Evolutionary conservation across 2,888 invertebrate genomes (phyloP), one percentile per base, ranked within the genome.

Genomic region (Lycaena phlaeas): DNA sequence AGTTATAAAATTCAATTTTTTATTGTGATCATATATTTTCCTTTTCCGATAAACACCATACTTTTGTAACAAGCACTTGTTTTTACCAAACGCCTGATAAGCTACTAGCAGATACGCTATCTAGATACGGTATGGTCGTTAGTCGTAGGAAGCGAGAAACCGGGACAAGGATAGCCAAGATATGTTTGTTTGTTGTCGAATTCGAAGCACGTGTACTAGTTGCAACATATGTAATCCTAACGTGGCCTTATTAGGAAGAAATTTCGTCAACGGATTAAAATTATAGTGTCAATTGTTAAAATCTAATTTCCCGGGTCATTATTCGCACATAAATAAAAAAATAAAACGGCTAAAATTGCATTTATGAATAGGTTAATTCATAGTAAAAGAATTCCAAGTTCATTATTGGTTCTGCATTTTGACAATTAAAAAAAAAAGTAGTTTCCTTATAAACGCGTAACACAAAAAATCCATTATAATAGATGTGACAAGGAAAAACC

Each of bases 121-220:
- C 79, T 64, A 65, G 72, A 73, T 77, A 59, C 64, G 61, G 61
- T 62, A n/a, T n/a, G 67, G 65, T 68, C 63, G 53, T 69, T n/a
- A 67, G 65, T 68, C 63, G 53, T 69, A 78, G 79, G 75, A 76
- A 79, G 78, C 68, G 63, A 69, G 68, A 76, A 81, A 81, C 73
- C 69, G 74, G 82, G 77, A 63, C 82, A 82, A 82, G 82, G 84
- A 76, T 79, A 68, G 64, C 53, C 54, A 56, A 59, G 67, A 62
- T 68, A 66, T 65, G 57, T 62, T 71, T 73, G 72, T 76, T n/a
- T 72, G 66, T 73, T 72, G 64, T 67, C 63, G 61, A 69, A 72
- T 72, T 68, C 55, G 54, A 50, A 61, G 66, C 76, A 70, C 74
- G 79, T 76, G 75, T 74, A 65, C 57, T 36, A 46, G 59, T 79